Percentiles rank a stretch among this genome's conserved stretches.
Evolutionary conservation across 1,140 invertebrate genomes (phyloP).

Genomic region (Euura saliciscinereae): DNA sequence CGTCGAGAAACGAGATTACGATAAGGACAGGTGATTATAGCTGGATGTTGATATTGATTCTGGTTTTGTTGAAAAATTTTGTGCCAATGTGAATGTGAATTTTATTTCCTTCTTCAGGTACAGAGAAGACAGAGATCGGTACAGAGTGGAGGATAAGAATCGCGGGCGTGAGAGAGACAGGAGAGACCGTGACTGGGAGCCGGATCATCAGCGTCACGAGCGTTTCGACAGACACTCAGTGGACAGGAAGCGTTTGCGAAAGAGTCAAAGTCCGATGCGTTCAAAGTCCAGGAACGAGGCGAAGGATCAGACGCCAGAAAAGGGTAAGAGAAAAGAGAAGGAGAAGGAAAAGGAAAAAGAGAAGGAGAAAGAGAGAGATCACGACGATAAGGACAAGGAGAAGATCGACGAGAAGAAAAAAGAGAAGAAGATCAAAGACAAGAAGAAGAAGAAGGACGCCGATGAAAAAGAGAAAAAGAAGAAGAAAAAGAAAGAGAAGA

Average conservation of each 20-base stretch:
- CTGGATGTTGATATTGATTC: background rate
- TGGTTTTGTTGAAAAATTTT: background rate
- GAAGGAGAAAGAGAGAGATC: constrained; percentile 52
- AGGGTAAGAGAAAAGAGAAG: constrained; percentile 55
- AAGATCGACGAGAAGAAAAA: constrained; percentile 57
- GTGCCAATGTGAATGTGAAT: background rate
- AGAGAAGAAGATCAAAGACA: constrained; percentile 62
- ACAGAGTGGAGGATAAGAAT: constrained; percentile 47
- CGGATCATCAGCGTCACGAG: constrained; percentile 49
- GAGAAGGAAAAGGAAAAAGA: constrained; percentile 53
- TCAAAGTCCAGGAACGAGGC: constrained; percentile 42
- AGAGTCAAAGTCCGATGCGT: constrained; percentile 45
- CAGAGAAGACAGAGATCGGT: constrained; percentile 50
- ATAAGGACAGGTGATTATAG: constrained; percentile 48
- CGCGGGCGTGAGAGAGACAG: constrained; percentile 43
- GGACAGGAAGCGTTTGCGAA: constrained; percentile 47
- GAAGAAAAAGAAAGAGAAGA: constrained; percentile 55
- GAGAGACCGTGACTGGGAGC: constrained; percentile 45
- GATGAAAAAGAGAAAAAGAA: constrained; percentile 61
- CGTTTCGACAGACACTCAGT: constrained; percentile 47
- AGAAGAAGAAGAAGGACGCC: constrained; percentile 59
- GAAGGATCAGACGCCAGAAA: constrained; percentile 51
- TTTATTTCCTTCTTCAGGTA: constrained; percentile 37
- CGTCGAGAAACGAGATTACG: constrained; percentile 48
- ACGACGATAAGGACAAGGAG: constrained; percentile 55